Evolutionary conservation across 2,797 vertebrate species (phyloP), one percentile per base, ranked within the genome.

Genomic region (Pseudopleuronectes americanus): DNA sequence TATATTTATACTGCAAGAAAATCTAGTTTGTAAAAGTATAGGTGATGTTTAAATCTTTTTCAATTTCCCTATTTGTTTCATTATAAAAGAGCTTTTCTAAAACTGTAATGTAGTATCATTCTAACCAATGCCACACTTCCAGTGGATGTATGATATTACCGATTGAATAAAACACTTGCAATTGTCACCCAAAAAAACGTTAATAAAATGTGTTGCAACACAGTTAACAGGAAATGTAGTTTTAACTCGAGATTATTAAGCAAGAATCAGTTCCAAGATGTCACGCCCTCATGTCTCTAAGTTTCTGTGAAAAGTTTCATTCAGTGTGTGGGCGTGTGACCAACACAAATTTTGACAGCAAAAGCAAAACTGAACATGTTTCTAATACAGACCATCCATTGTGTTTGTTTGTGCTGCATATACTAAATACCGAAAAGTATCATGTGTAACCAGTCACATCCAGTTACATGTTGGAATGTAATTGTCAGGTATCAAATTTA

Each of bases 131-230:
- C 38, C 38, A 41, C 14, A 41, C 12, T 41, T 47, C 9, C 10
- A 52, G n/a, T 23, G n/a, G 10, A 53, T 33, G 31, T 57, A 28
- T 31, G 14, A 55, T 8, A 24, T 26, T 26, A 22, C 23, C 22
- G 4, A 1, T 53, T 53, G 4, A 33, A 36, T 2, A 12, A 33
- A 33, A 4, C 36, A 12, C 3, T 6, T 22, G 6, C 10, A 14
- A 8, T 38, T 22, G 22, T 58, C 12, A 21, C 21, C 4, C 26
- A 10, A 3, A 4, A 17, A 24, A 49, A 0, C 1, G 41, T 87
- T 88, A 72, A 84, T 59, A 71, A 85, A 77, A 85, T 31, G 8
- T 69, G n/a, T 87, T 84, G 79, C 71, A 24, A 81, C 65, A 69
- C 66, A 57, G 3, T 60, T 89, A 80, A 81, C 3, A 62, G 49